These are phyloP conservation scores for Ylistrum balloti DNA, from an alignment of 1,140 invertebrate species.

Conservation along the genomic window DNA sequence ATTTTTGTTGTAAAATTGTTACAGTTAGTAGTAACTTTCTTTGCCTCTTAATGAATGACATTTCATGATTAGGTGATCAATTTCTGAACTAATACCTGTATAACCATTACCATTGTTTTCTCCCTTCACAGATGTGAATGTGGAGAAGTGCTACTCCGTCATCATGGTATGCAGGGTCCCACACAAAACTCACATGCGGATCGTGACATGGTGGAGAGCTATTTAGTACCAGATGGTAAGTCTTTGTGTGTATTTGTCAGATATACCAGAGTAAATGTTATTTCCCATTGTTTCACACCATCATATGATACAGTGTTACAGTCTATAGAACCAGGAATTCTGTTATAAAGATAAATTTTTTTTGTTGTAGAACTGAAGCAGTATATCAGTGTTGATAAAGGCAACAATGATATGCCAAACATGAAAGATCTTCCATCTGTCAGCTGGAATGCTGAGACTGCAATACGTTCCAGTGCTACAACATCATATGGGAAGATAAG, in stretches of 20 bases:
- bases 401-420: background rate
- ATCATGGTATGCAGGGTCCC: conserved; percentile 17
- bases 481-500: conserved; percentile 73
- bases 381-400: background rate
- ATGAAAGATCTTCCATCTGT: conserved; percentile 45
- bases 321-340: too few species aligned
- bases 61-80: too few species aligned
- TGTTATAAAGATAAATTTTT: too few species aligned
- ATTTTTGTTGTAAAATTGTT: too few species aligned
- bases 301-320: too few species aligned
- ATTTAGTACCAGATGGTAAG: conserved; percentile 12
- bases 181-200: background rate
- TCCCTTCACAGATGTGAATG: background rate
- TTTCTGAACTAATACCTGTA: too few species aligned
- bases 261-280: too few species aligned
- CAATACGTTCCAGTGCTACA: conserved; percentile 42
- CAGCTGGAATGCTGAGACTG: conserved; percentile 46
- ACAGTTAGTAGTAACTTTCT: too few species aligned
- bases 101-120: too few species aligned
- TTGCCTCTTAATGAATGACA: too few species aligned
- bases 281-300: too few species aligned
- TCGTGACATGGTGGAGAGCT: background rate
- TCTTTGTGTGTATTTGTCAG: too few species aligned
- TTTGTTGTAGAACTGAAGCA: background rate
- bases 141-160: background rate